Evolutionary conservation across 2,888 invertebrate species (phyloP), one percentile per base, ranked within the genome.

Genomic region (Sinodicranocentrus sp.): DNA sequence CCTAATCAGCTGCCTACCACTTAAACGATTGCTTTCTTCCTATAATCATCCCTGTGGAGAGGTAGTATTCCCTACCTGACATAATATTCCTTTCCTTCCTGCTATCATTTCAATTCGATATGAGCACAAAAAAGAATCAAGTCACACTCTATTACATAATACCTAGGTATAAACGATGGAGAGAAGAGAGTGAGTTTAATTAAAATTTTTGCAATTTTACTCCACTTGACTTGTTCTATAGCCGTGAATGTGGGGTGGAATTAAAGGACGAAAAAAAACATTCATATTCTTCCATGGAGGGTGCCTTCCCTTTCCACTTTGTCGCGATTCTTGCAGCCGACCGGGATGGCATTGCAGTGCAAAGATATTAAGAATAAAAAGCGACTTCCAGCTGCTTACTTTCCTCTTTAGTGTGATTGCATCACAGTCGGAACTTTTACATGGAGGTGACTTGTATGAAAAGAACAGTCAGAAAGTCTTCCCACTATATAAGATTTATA

Each of bases 1-100:
- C 68, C 68, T 48, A 68, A 68, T 68, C 68, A 68, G 28, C 28
- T 65, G 65, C 43, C 17, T 63, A 63, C 63, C n/a, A 63, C 63
- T 65, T 39, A 65, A 65, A 43, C 65, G 39, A 65, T 65, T 65
- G 43, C 43, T 43, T 65, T 65, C 43, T 65, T 43, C 28, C 43
- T 43, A 8, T 65, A 43, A 65, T 65, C 65, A 39, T 65, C 65
- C 33, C 33, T 33, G 33, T 33, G 33, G 33, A 33, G 33, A 33
- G 33, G 33, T 33, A 33, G 33, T 33, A 33, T 3, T 3, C n/a
- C n/a, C 39, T 39, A 39, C 8, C 39, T 39, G 33, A 33, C 5
- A 10, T 33, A 33, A 10, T 33, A 33, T 3, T 3, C 33, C 10
- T 10, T 33, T 33, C 33, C 33, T 10, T 33, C 10, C 10, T 33